These are phyloP conservation scores for Gisinianus flammeolus DNA, from an alignment of 2,888 invertebrate species.

Conservation along the genomic window DNA sequence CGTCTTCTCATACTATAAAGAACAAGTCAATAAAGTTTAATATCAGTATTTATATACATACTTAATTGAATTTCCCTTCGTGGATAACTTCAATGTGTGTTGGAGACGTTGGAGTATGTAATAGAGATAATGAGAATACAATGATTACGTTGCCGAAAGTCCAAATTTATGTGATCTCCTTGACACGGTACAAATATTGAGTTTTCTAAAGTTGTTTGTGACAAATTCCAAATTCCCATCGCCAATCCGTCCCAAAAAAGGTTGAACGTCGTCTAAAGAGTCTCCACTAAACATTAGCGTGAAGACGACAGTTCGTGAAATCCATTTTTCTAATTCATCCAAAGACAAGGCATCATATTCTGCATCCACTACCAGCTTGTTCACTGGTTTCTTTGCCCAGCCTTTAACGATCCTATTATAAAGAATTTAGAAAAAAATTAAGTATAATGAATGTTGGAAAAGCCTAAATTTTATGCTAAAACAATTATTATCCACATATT, in stretches of 20 bases:
- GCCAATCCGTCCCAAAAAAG: constrained; percentile 26
- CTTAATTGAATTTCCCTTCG: too few relatives aligned
- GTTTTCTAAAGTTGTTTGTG: constrained; percentile 26
- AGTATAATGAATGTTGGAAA: too few relatives aligned
- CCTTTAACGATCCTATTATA: constrained; percentile 19
- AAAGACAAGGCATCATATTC: neutral
- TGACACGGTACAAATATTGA: constrained; percentile 31
- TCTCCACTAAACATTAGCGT: constrained; percentile 46
- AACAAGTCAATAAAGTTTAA: neutral
- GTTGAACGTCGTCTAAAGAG: constrained; percentile 33
- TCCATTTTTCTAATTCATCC: constrained; percentile 46
- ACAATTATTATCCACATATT: too few relatives aligned
- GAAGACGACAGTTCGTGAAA: constrained; percentile 43
- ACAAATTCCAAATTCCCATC: constrained; percentile 41
- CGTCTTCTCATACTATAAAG: constrained; percentile 24
- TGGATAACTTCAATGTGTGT: too few relatives aligned
- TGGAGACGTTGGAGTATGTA: too few relatives aligned
- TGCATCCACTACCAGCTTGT: constrained; percentile 21
- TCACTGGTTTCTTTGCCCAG: neutral
- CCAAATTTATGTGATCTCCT: constrained; percentile 30
- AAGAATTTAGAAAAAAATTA: too few relatives aligned
- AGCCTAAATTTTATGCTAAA: too few relatives aligned
- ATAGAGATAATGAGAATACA: neutral
- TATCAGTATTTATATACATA: too few relatives aligned
- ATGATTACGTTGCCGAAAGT: constrained; percentile 35